Evolutionary conservation across 2,888 invertebrate genomes (phyloP), one percentile per base, ranked within the genome.

Genomic region (Apoda limacodes): DNA sequence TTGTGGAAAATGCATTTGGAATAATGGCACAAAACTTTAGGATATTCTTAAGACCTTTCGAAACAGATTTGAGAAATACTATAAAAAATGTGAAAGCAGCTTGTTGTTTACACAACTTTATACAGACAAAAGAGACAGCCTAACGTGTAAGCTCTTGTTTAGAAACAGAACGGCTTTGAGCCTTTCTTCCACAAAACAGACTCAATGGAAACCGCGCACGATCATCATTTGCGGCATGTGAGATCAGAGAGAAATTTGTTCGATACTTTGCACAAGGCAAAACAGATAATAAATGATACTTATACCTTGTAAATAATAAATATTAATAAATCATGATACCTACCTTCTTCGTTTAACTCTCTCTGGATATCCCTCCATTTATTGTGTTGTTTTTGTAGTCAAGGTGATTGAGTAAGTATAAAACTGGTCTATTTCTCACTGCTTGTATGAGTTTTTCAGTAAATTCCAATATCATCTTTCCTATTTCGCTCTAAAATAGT

Each of bases 1-100:
- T 39, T 24, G 39, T 39, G 20, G 31, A 39, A 35, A 25, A 25
- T 34, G 35, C 35, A 10, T 39, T 39, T 39, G 39, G 35, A 25
- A 39, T 39, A 35, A 24, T 39, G 29, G 33, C 39, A 35, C 39
- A 39, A 9, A 39, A 35, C 12, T 39, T 35, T 33, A 34, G 39
- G 29, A 35, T 35, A 9, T 35, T 35, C 25, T 20, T 32, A 26
- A 25, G 39, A n/a, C n/a, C n/a, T n/a, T 30, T 35, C 9, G 35
- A 35, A 35, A 34, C 34, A 34, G 34, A 34, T 30, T 34, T 34
- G 20, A 34, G 10, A 23, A 34, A 34, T 9, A 34, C 34, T 11
- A 34, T 34, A 22, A 34, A 29, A 19, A 22, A 13, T 32, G 35
- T 32, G 11, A 36, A 36, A 29, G 32, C 35, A 36, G 36, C 36